Conservation (phyloP, 2,888 invertebrate genomes). For the Cryptocephalus primarius region DNA sequence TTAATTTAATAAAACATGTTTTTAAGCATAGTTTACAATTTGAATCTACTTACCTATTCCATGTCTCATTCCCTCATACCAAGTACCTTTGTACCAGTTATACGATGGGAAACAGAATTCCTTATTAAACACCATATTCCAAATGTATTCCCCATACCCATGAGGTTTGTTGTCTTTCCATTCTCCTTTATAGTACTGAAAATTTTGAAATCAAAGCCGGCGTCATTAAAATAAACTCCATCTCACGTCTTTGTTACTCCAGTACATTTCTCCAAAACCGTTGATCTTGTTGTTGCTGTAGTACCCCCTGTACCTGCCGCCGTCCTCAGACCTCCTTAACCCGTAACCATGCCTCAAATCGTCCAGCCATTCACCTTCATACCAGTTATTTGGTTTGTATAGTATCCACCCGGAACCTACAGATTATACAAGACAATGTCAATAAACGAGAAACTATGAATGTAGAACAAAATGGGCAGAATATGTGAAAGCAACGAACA, state of each 20-base stretch:
- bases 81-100: constrained; percentile 43
- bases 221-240: no score
- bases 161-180: constrained; percentile 47
- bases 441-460: no score
- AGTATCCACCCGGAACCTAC: constrained; percentile 31
- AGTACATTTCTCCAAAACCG: constrained; percentile 50
- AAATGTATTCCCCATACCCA: constrained; percentile 49
- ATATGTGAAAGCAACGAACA: no score
- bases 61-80: constrained; percentile 39
- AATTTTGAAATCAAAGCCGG: background rate
- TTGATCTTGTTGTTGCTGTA: constrained; percentile 43
- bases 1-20: background rate
- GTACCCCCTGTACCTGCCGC: constrained; percentile 45
- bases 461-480: no score
- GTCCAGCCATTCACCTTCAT: constrained; percentile 37
- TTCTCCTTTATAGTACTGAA: constrained; percentile 47
- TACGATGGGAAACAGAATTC: constrained; percentile 43
- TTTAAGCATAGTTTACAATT: background rate
- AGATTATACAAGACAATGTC: constrained; percentile 1
- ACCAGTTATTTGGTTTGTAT: constrained; percentile 30
- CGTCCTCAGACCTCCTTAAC: constrained; percentile 42
- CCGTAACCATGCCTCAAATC: constrained; percentile 42
- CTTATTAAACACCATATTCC: constrained; percentile 44
- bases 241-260: constrained; percentile 48
- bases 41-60: constrained; percentile 12